Evolutionary conservation across 2,113 vertebrate genomes (phyloP), one percentile per base, ranked within the genome.

Genomic region (Tachysurus fulvidraco): DNA sequence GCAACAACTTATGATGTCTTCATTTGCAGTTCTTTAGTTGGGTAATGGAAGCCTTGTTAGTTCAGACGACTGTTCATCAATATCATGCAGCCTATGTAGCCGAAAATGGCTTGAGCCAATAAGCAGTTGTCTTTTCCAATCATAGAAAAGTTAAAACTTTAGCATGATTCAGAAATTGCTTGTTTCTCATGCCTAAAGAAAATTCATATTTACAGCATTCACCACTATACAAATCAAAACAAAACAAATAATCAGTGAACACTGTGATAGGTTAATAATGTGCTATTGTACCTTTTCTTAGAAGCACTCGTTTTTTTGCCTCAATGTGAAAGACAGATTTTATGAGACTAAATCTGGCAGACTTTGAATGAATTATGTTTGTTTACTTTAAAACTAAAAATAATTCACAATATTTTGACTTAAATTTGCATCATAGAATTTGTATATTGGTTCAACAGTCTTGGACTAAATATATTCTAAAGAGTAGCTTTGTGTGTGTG

Each of bases 51-150:
- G 55, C 65, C 83, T 84, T 84, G 64, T 64, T 23, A 62, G 16
- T 54, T 78, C 73, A 88, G 62, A 62, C 79, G 54, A 86, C 80
- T 79, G 62, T 60, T 79, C 60, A 78, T 55, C 69, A 50, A 25
- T 76, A 44, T 76, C 30, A 64, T 82, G 62, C 46, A 77, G 30
- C 21, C 65, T 55, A 78, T 74, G 41, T 8, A 4, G 4, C 71
- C 21, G 13, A 41, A 82, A 44, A 74, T 74, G 41, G 23, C 13
- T 74, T 46, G 44, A 25, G 41, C 21, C 36, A 73, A 23, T 19
- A 41, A 4, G 71, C 41, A 46, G 36, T 21, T 44, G 30, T 21
- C 9, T 74, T 76, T 50, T n/a, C 21, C 44, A 50, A 9, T 12
- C 21, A 6, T 13, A n/a, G 2, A n/a, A 25, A 52, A 50, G 21